Evolutionary conservation across 1,140 invertebrate genomes (phyloP).

Genomic region (Bacillus rossius): DNA sequence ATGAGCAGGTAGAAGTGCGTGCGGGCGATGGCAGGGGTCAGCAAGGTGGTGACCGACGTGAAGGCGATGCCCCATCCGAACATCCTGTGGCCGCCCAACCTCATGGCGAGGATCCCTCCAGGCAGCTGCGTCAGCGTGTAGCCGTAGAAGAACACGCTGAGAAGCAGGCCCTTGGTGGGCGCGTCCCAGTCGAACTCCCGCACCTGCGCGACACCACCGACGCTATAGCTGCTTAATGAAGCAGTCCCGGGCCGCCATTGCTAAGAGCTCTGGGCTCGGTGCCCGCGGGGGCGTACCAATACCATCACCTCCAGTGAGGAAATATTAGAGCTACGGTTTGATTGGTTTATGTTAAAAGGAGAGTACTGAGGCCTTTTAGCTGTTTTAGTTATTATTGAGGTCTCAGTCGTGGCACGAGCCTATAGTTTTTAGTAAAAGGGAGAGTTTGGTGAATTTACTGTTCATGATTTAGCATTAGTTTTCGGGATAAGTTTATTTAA

Average conservation of each 20-base stretch:
- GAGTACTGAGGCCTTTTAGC: no score
- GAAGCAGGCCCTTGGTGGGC: constrained; percentile 49
- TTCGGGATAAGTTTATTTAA: no score
- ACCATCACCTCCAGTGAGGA: no score
- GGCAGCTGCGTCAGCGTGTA: constrained; percentile 68
- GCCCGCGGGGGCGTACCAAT: no score
- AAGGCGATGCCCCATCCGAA: constrained; percentile 45
- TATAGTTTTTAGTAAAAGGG: no score
- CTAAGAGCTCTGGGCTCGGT: constrained; percentile 61
- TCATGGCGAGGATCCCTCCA: constrained; percentile 46
- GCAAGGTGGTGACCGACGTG: constrained; percentile 46
- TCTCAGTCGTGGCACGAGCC: no score
- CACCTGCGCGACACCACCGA: constrained; percentile 51
- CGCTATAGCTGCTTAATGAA: no score
- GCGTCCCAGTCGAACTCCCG: constrained; percentile 50
- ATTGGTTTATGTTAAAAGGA: no score
- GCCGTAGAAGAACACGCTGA: constrained; percentile 69
- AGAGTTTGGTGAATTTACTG: no score
- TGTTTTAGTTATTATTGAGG: no score
- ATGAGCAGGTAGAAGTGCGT: constrained; percentile 65
- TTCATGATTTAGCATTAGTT: no score
- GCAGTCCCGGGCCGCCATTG: constrained; percentile 63
- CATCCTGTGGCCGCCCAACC: constrained; percentile 47
- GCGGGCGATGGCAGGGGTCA: constrained; percentile 73
- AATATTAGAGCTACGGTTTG: no score